phyloP scores from a whole-genome alignment of 2,888 invertebrate genomes.

The Brachycybe producta region DNA sequence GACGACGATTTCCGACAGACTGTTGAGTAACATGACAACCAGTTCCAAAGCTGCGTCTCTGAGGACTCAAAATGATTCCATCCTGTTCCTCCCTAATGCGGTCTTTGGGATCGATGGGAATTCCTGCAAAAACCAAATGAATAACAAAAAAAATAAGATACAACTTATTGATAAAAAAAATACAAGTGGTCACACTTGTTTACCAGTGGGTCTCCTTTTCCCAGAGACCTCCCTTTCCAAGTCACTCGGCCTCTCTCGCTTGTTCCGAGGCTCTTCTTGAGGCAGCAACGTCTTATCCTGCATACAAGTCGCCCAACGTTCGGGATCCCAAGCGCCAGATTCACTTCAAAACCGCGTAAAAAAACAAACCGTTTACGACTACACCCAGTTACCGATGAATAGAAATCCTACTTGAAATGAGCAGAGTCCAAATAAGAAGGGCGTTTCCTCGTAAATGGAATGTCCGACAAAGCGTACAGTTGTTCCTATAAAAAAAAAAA shows the following conservation, averaged over 20 bases:
- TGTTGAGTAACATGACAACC: conserved; percentile 62
- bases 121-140: background rate
- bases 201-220: conserved; percentile 30
- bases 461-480: conserved; percentile 54
- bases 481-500: conserved; percentile 49
- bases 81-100: conserved; percentile 68
- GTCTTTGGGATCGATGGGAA: conserved; percentile 38
- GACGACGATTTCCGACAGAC: conserved; percentile 19
- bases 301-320: conserved; percentile 35
- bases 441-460: conserved; percentile 53
- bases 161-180: background rate
- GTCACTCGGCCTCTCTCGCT: conserved; percentile 27
- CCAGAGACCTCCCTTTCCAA: conserved; percentile 26
- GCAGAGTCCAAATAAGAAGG: conserved; percentile 53
- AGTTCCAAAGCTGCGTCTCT: conserved; percentile 70
- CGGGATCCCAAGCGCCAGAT: conserved; percentile 40
- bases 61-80: conserved; percentile 71
- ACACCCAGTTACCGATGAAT: too few species aligned
- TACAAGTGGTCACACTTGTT: conserved; percentile 6
- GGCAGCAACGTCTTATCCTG: conserved; percentile 27
- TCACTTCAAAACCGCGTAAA: conserved; percentile 12
- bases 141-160: background rate
- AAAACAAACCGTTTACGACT: background rate
- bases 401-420: conserved; percentile 40
- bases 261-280: conserved; percentile 23